A percentile compares a stretch with the other conserved stretches of the same genome.
phyloP scores from a whole-genome alignment of 2,888 invertebrate species.

The Eilema sororculum region DNA sequence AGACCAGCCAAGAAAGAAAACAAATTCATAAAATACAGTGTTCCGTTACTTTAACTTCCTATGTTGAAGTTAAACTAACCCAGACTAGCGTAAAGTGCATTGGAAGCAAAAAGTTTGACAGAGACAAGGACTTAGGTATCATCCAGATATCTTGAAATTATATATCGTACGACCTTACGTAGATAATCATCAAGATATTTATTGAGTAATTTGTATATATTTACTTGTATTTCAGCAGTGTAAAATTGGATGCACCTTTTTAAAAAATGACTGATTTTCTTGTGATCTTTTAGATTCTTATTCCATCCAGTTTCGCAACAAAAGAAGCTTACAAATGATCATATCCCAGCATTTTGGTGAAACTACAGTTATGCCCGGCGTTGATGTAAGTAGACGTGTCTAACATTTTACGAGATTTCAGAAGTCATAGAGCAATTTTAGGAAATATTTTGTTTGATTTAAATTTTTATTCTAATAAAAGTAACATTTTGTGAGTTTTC shows the following conservation, averaged over 20 bases:
- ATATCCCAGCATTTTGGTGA: slow-evolving; percentile 80
- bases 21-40: background rate
- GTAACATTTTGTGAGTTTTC: no score
- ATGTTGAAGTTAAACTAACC: background rate
- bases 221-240: no score
- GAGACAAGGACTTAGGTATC: background rate
- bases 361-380: slow-evolving; percentile 76
- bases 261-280: slow-evolving; percentile 25
- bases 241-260: no score
- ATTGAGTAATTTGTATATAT: no score
- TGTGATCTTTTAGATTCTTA: slow-evolving; percentile 51
- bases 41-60: background rate
- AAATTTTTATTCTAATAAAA: no score
- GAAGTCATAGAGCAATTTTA: no score
- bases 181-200: no score
- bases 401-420: slow-evolving; percentile 3
- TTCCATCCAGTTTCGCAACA: slow-evolving; percentile 49
- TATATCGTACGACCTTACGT: no score
- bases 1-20: background rate
- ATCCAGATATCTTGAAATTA: background rate
- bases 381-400: slow-evolving; percentile 73
- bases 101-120: background rate
- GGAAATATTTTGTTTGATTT: no score
- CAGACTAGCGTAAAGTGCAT: background rate
- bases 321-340: slow-evolving; percentile 70